Evolutionary conservation across 2,888 invertebrate genomes (phyloP), one percentile per base, ranked within the genome.

Genomic region (Scaptomyza flava): DNA sequence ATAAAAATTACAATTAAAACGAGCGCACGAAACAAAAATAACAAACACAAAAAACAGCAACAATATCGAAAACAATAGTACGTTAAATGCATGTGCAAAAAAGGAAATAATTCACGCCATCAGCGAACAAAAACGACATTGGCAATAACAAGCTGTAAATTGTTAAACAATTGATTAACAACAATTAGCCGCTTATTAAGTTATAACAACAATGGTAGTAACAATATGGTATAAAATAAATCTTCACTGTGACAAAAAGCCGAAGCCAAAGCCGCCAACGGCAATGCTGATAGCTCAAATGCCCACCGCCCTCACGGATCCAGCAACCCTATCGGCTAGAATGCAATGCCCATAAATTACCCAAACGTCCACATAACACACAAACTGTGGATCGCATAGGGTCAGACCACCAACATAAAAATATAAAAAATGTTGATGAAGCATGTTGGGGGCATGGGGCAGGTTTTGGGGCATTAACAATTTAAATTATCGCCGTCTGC

Each of bases 101-200:
- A 83, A 56, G 75, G 64, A 81, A 86, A 81, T 86, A 87, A 87
- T 86, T 83, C 69, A 75, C 67, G 61, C 54, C 60, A 50, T 60
- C 68, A 59, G 31, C 38, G 6, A 38, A 51, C 52, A 68, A 54
- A 68, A 68, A 50, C 69, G 66, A 53, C 56, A 66, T 43, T 43
- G 73, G 56, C 61, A 81, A 72, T 61, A 75, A 69, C 76, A 72
- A 71, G 82, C 73, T 88, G 80, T 79, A 87, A 88, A 90, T 81
- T 90, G 89, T 90, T 89, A 86, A 84, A 90, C 90, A 90, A 90
- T 90, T 90, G 90, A 90, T 90, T 90, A 90, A 90, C 90, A 90
- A 81, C 90, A 90, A 90, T 90, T 90, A 90, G 89, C 90, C 86
- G 87, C 81, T 87, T 89, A 84, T 83, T 89, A 84, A 89, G 85